Base-by-base conservation (phyloP, 1,140 invertebrate genomes). In the Ceratina calcarata region DNA sequence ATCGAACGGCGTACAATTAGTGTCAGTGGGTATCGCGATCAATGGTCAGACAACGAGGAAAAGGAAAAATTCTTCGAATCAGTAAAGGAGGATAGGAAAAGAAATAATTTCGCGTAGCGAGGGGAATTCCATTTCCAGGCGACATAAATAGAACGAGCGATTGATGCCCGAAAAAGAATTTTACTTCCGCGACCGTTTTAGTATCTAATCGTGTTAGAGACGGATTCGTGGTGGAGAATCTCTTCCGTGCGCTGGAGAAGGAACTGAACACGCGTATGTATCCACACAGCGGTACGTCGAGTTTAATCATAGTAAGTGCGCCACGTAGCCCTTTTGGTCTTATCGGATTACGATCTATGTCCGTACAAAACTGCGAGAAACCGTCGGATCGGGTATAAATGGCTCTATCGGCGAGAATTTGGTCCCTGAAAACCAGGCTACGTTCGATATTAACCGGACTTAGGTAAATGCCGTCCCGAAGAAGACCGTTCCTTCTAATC, bases 241-340 rank as follows among this genome's bases (percentile, higher is more conserved):
- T 73, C 69, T 78, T 15, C 7, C n/a, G 24, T 15, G 18, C n/a
- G 16, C 18, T 22, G 13, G 53, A 20, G 67, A 67, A 37, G 37
- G 64, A 45, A 53, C 51, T 20, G n/a, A 49, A 22, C 3, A 60
- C 27, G 15, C 32, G 51, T 79, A 71, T 32, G 51, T 79, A 71
- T 65, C 66, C 60, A 27, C 24, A 58, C 32, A 78, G 68, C 53
- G 76, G 80, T 66, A 73, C 78, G 83, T 87, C 82, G 60, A 69
- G 81, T 86, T 87, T 83, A 87, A 87, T 87, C 85, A 86, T 85
- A 80, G 73, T 86, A 77, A 87, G 85, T 87, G 83, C 74, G 58
- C 72, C 53, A 79, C 62, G 82, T 67, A 81, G 77, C 65, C 82
- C 80, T 49, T 74, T 82, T 73, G 78, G 78, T 64, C 80, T 82